Percentiles rank a stretch among this genome's conserved stretches.
These are phyloP conservation scores for Amblyopsis rosae DNA, from an alignment of 2,113 vertebrate genomes.

Conservation along the genomic window DNA sequence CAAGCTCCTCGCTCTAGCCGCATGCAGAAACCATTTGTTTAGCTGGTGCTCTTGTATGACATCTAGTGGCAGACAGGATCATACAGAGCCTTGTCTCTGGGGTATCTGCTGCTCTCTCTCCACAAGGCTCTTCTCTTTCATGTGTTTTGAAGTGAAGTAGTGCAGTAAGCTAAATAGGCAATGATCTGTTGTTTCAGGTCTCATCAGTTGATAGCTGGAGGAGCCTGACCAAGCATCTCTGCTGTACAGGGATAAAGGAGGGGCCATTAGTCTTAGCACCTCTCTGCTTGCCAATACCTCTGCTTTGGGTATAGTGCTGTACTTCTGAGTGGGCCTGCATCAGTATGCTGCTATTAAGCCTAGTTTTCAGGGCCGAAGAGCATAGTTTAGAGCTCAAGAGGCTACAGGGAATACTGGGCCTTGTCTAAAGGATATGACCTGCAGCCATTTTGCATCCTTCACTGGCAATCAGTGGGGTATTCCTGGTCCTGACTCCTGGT, in stretches of 20 bases:
- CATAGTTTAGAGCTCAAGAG: constrained; percentile 19
- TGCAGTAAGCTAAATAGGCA: not conserved
- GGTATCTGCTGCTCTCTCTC: not conserved
- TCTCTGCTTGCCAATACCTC: constrained; percentile 11
- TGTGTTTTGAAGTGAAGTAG: not conserved
- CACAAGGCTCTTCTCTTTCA: not conserved
- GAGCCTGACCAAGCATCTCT: not conserved
- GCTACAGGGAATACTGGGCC: constrained; percentile 5
- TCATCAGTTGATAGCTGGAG: not conserved
- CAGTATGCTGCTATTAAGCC: constrained; percentile 28
- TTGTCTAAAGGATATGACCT: constrained; percentile 24
- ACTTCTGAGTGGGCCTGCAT: constrained; percentile 5
- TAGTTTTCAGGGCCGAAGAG: constrained; percentile 3
- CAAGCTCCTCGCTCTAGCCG: too few species aligned
- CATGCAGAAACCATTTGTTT: too few species aligned
- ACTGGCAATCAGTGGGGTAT: constrained; percentile 40
- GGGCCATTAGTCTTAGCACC: constrained; percentile 7
- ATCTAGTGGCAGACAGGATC: too few species aligned
- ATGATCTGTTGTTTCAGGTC: not conserved
- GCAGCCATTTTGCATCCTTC: constrained; percentile 48
- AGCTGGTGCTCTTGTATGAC: too few species aligned
- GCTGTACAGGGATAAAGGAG: constrained; percentile 2
- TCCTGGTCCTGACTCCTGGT: constrained; percentile 24
- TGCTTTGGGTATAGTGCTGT: not conserved
- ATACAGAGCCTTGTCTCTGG: not conserved